Conservation (phyloP, 2,888 invertebrate genomes). For the Embidobia sp. region DNA sequence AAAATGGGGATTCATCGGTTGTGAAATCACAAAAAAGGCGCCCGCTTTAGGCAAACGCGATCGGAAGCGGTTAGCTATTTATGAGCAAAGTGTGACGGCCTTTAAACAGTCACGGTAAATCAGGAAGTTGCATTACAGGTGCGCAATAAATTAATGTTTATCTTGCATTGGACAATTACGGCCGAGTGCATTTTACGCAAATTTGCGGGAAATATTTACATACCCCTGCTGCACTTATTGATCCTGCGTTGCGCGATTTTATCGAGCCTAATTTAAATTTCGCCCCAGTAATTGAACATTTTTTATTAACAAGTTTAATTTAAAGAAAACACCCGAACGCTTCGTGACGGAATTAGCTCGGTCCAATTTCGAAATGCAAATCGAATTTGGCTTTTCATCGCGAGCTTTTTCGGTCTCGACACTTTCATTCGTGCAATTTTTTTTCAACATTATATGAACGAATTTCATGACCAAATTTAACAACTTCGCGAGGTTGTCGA, state of each 20-base stretch:
- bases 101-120: slow-evolving; percentile 20
- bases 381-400: no score
- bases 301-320: no score
- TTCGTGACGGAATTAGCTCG: no score
- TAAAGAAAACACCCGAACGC: no score
- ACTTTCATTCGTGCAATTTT: no score
- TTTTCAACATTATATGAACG: no score
- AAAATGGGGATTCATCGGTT: no score
- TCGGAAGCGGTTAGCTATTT: slow-evolving; percentile 14
- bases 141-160: slow-evolving; percentile 22
- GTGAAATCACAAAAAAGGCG: no score
- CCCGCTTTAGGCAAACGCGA: slow-evolving; percentile 2
- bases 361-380: no score
- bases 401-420: no score
- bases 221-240: not conserved
- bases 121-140: slow-evolving; percentile 8
- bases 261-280: slow-evolving; percentile 3
- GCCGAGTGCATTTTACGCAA: slow-evolving; percentile 1
- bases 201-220: not conserved
- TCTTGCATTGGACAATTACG: not conserved
- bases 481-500: no score
- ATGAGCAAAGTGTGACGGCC: slow-evolving; percentile 23
- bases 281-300: not conserved
- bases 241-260: not conserved
- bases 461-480: no score